Evolutionary conservation across 1,140 invertebrate genomes (phyloP).

Genomic region (Condylostylus longicornis): DNA sequence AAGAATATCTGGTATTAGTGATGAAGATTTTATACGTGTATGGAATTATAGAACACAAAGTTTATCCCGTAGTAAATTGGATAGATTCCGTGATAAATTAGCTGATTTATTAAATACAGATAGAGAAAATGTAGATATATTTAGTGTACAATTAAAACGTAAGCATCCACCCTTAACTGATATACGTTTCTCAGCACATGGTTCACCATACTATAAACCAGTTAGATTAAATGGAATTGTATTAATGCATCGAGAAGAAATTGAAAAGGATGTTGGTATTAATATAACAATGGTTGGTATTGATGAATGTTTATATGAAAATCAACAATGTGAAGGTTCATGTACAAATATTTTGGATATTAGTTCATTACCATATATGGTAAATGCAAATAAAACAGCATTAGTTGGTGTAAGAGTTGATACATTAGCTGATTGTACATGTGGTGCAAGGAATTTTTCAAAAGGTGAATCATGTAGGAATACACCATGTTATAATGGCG

Average conservation of each 20-base stretch:
- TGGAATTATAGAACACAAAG: conserved; percentile 82
- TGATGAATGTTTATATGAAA: conserved; percentile 91
- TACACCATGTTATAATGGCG: conserved; percentile 87
- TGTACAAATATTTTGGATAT: conserved; percentile 87
- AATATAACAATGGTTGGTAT: conserved; percentile 97
- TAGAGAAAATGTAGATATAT: conserved; percentile 84
- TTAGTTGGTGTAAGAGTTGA: conserved; percentile 83
- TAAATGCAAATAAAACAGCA: conserved; percentile 92
- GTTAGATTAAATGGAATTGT: conserved; percentile 87
- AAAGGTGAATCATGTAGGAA: conserved; percentile 77
- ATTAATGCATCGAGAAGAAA: conserved; percentile 84
- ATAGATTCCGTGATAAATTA: conserved; percentile 74
- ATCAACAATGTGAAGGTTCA: conserved; percentile 87
- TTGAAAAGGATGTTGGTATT: conserved; percentile 82
- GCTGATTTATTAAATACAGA: conserved; percentile 70
- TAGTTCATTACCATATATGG: conserved; percentile 78
- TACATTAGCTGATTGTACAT: conserved; percentile 79
- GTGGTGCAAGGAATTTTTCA: conserved; percentile 77
- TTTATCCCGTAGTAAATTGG: conserved; percentile 70
- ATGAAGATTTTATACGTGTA: conserved; percentile 88
- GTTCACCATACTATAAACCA: conserved; percentile 89
- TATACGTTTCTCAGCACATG: conserved; percentile 85
- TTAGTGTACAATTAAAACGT: conserved; percentile 77
- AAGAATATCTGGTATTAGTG: conserved; percentile 81
- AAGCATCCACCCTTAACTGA: conserved; percentile 82